phyloP scores from a whole-genome alignment of 1,140 invertebrate genomes.

The Charaxes varanes region DNA sequence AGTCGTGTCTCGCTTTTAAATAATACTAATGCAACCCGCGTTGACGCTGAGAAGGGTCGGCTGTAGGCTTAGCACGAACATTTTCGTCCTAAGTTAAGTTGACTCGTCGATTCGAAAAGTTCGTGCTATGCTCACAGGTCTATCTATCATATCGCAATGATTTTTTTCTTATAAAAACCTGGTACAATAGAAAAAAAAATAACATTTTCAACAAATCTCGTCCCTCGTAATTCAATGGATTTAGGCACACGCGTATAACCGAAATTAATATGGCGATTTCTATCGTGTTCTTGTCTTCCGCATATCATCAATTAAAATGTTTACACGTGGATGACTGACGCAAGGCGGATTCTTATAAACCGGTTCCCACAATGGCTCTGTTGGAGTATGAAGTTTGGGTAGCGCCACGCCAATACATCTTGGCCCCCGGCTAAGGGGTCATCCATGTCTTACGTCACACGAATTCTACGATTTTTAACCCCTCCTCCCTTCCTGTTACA shows the following conservation, averaged over 20 bases:
- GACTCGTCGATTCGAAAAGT: too few relatives aligned
- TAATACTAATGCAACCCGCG: too few relatives aligned
- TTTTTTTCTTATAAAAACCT: neutral
- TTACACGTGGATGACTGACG: conserved; percentile 66
- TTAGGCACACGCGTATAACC: conserved; percentile 24
- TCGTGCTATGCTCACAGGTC: too few relatives aligned
- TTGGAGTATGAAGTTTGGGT: conserved; percentile 45
- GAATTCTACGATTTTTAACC: too few relatives aligned
- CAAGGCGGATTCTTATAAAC: conserved; percentile 54
- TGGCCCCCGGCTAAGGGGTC: conserved; percentile 38
- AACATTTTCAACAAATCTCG: neutral
- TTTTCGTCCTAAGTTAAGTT: too few relatives aligned
- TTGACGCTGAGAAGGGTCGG: too few relatives aligned
- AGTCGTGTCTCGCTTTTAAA: too few relatives aligned
- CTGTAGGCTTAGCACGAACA: too few relatives aligned
- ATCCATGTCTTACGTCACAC: too few relatives aligned
- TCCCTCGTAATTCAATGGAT: conserved; percentile 10
- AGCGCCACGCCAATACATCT: conserved; percentile 46
- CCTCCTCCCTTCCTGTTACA: too few relatives aligned
- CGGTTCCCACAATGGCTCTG: conserved; percentile 52
- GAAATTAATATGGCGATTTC: conserved; percentile 39
- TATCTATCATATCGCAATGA: too few relatives aligned
- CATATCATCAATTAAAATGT: conserved; percentile 71
- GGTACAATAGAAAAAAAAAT: neutral
- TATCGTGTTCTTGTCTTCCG: conserved; percentile 61